Evolutionary conservation across 2,797 vertebrate species (phyloP).

Genomic region (Oreortyx pictus): DNA sequence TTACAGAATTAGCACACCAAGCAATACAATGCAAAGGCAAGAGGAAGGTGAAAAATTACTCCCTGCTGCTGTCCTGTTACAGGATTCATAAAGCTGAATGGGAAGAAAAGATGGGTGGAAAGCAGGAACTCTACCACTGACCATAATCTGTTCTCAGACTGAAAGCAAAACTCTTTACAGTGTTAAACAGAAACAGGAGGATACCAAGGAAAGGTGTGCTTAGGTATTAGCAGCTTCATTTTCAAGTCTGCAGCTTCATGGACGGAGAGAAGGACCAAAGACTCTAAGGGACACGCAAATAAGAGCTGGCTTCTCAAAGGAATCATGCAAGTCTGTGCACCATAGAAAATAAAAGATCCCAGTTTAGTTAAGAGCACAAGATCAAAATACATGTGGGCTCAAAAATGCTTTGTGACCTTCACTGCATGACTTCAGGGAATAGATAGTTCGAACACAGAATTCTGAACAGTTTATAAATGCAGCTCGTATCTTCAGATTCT

Average conservation of each 20-base stretch:
- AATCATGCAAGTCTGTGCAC: background rate
- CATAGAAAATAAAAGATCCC: background rate
- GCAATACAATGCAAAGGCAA: background rate
- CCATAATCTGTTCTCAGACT: background rate
- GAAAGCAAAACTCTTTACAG: background rate
- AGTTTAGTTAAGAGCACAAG: background rate
- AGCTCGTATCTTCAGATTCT: background rate
- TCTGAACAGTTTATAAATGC: background rate
- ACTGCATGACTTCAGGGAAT: background rate
- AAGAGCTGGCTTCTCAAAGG: background rate
- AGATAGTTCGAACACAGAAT: background rate
- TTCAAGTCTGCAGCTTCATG: background rate
- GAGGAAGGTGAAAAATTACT: background rate
- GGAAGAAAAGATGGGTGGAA: background rate
- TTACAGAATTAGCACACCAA: background rate
- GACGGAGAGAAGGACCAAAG: background rate
- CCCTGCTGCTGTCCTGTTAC: background rate
- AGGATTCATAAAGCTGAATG: background rate
- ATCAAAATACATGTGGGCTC: background rate
- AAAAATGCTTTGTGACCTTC: background rate
- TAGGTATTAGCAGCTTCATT: background rate
- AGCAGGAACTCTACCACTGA: background rate
- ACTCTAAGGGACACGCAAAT: rapidly evolving
- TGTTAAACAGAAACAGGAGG: background rate
- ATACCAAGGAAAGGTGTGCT: background rate